Evolutionary conservation across 2,888 invertebrate species (phyloP).

Genomic region (Spisula solida): DNA sequence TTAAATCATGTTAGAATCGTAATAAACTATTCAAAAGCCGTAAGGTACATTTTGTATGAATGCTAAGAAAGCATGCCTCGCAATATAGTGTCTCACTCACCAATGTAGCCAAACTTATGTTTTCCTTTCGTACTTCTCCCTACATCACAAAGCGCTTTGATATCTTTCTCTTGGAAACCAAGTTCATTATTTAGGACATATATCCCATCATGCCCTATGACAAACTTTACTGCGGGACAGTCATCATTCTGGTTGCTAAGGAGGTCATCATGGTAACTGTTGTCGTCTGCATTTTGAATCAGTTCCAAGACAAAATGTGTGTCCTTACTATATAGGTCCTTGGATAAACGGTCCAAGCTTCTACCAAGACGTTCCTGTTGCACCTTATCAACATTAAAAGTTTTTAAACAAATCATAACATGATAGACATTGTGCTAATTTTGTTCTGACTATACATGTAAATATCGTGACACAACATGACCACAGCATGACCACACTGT

Average conservation of each 20-base stretch:
- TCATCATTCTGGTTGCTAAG: conserved; percentile 57
- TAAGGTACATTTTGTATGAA: no score
- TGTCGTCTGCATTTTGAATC: conserved; percentile 88
- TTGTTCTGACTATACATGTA: neutral
- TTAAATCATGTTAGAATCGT: no score
- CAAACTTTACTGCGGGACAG: conserved; percentile 83
- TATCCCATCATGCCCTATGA: conserved; percentile 79
- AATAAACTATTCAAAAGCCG: no score
- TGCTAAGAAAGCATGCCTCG: no score
- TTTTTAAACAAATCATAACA: neutral
- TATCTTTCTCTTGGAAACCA: conserved; percentile 85
- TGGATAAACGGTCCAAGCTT: conserved; percentile 85
- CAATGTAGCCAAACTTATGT: conserved; percentile 87
- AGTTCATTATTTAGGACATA: conserved; percentile 86
- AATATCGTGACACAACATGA: no score
- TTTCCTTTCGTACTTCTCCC: conserved; percentile 87
- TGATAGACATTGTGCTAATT: neutral
- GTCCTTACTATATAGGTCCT: conserved; percentile 86
- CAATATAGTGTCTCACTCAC: conserved; percentile 70
- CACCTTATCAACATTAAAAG: conserved; percentile 54
- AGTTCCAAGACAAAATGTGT: conserved; percentile 87
- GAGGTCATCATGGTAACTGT: conserved; percentile 83
- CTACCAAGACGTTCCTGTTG: conserved; percentile 86
- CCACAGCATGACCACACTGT: no score
- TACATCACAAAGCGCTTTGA: conserved; percentile 87